Conservation (phyloP, 1,140 invertebrate species). For the Mamestra configurata region DNA sequence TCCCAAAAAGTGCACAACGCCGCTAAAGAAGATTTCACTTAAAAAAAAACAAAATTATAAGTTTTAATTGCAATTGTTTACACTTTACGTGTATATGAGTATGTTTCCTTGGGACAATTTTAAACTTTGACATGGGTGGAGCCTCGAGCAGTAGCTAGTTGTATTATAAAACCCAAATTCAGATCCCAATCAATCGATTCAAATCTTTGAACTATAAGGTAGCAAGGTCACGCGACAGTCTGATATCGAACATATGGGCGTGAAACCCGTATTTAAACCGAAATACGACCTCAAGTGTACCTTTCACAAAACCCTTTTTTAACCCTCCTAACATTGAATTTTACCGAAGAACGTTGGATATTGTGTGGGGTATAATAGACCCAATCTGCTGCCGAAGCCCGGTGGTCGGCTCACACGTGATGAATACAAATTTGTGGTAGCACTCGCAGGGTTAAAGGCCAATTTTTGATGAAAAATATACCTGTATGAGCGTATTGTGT, state of each 20-base stretch:
- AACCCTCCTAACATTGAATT: slow-evolving; percentile 51
- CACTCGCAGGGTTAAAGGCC: slow-evolving; percentile 15
- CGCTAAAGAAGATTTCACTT: too few relatives aligned
- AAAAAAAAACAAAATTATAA: too few relatives aligned
- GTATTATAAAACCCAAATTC: too few relatives aligned
- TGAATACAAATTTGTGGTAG: slow-evolving; percentile 52
- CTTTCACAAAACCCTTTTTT: slow-evolving; percentile 37
- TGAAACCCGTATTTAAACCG: slow-evolving; percentile 5
- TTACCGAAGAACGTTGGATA: slow-evolving; percentile 46
- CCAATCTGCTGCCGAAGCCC: slow-evolving; percentile 52
- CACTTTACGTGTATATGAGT: too few relatives aligned
- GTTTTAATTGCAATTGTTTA: too few relatives aligned
- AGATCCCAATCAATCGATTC: neutral
- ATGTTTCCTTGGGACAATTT: too few relatives aligned
- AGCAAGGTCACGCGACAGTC: neutral
- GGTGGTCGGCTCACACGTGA: slow-evolving; percentile 36
- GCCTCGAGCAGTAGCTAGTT: too few relatives aligned
- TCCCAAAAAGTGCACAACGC: too few relatives aligned
- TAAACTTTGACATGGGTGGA: too few relatives aligned
- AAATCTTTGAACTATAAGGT: neutral
- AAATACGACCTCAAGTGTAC: slow-evolving; percentile 24
- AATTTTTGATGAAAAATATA: slow-evolving; percentile 20
- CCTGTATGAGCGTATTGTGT: slow-evolving; percentile 28
- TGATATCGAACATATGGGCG: neutral
- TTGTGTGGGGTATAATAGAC: slow-evolving; percentile 55